phyloP scores from a whole-genome alignment of 1,140 invertebrate species.

The Copidosoma floridanum region DNA sequence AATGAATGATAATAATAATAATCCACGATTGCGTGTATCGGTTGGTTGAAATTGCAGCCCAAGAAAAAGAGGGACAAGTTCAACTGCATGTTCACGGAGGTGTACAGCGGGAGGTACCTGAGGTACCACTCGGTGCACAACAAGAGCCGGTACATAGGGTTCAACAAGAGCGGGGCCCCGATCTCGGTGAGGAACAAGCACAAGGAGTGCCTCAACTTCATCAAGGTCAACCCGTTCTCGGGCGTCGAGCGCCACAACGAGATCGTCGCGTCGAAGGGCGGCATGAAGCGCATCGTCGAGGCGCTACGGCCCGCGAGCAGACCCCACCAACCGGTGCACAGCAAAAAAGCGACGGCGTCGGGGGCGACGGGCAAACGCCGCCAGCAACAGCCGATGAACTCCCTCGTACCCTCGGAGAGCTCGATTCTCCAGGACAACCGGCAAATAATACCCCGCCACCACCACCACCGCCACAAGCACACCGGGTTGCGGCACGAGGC shows the following conservation, averaged over 20 bases:
- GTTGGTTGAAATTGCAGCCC: conserved; percentile 42
- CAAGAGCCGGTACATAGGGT: conserved; percentile 52
- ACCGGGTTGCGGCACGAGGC: neutral
- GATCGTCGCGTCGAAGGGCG: conserved; percentile 47
- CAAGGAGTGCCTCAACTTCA: conserved; percentile 58
- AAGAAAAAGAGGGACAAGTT: conserved; percentile 52
- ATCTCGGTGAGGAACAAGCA: conserved; percentile 48
- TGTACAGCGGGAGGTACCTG: conserved; percentile 55
- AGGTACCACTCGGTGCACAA: conserved; percentile 56
- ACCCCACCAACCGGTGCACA: neutral
- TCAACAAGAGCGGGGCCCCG: conserved; percentile 56
- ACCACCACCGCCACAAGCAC: conserved; percentile 8
- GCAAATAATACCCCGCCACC: conserved; percentile 29
- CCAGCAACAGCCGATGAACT: conserved; percentile 35
- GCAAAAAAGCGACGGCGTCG: neutral
- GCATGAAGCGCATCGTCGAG: conserved; percentile 33
- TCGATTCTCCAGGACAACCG: neutral
- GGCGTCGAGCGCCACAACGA: conserved; percentile 57
- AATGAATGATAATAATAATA: too few relatives aligned
- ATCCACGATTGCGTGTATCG: too few relatives aligned
- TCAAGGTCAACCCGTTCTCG: conserved; percentile 56
- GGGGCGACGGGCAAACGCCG: neutral
- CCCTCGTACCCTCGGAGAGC: conserved; percentile 20
- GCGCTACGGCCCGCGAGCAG: neutral
- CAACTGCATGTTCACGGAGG: conserved; percentile 60